phyloP scores from a whole-genome alignment of 2,888 invertebrate genomes.

The Disparrhopalites patrizii region DNA sequence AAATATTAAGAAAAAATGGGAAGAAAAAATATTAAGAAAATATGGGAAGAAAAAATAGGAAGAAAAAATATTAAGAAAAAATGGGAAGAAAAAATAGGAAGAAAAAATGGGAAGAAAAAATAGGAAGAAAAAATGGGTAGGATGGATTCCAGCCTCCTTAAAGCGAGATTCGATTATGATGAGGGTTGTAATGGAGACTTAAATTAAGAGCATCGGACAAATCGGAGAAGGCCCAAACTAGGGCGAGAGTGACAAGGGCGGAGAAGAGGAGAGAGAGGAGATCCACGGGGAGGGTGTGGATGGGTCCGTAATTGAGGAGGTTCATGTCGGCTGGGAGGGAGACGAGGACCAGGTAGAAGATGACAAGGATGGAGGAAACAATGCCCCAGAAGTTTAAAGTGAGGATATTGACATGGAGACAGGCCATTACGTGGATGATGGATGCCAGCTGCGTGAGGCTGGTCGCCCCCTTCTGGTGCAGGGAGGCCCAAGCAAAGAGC shows the following conservation, averaged over 20 bases:
- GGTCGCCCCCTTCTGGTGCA: slow-evolving; percentile 10
- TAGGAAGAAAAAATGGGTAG: no score
- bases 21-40: no score
- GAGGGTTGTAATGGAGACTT: no score
- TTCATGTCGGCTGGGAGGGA: no score
- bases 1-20: no score
- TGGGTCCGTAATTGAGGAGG: neutral
- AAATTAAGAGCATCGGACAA: no score
- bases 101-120: no score
- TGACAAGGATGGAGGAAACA: neutral
- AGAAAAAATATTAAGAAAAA: no score
- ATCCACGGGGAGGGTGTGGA: neutral
- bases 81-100: no score
- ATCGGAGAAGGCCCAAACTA: neutral
- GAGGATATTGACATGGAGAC: slow-evolving; percentile 19
- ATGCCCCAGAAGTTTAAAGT: slow-evolving; percentile 16
- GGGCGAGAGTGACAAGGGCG: neutral
- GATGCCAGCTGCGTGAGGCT: slow-evolving; percentile 17
- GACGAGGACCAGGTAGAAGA: slow-evolving; percentile 9
- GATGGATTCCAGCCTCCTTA: no score
- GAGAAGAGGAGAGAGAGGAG: slow-evolving; percentile 3
- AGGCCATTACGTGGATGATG: slow-evolving; percentile 9
- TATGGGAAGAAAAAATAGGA: no score
- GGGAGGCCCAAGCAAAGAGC: slow-evolving; percentile 17
- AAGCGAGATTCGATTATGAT: no score